Evolutionary conservation across 2,797 vertebrate genomes (phyloP).

Genomic region (Manis crassicaudata): DNA sequence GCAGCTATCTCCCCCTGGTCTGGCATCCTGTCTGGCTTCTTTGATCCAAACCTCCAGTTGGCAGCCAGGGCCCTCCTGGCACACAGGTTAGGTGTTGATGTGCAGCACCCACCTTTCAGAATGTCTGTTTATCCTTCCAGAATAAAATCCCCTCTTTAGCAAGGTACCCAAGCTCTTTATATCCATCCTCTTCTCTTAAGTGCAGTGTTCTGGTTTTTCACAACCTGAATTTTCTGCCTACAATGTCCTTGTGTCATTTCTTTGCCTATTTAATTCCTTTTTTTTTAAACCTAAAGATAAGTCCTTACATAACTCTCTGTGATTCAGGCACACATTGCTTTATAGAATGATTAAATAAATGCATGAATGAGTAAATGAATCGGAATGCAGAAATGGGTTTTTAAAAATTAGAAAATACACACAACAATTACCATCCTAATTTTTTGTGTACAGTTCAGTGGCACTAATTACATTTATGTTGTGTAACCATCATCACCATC

Average conservation of each 20-base stretch:
- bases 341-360: background rate
- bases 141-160: background rate
- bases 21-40: background rate
- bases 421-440: background rate
- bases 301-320: background rate
- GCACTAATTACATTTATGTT: background rate
- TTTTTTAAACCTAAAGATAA: background rate
- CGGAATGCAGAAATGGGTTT: background rate
- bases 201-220: background rate
- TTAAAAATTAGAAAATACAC: background rate
- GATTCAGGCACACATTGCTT: background rate
- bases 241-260: background rate
- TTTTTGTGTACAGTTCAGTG: background rate
- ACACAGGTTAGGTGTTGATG: background rate
- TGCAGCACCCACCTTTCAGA: background rate
- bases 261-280: background rate
- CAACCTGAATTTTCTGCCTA: background rate
- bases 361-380: background rate
- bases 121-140: background rate
- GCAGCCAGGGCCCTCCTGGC: background rate
- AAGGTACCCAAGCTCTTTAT: background rate
- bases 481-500: background rate
- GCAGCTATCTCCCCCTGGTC: accelerated
- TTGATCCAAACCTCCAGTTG: background rate
- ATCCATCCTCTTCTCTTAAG: background rate